Percentiles rank a stretch among this genome's conserved stretches.
Conservation (phyloP, 2,797 vertebrate genomes). For the Tiaroga cobitis region DNA sequence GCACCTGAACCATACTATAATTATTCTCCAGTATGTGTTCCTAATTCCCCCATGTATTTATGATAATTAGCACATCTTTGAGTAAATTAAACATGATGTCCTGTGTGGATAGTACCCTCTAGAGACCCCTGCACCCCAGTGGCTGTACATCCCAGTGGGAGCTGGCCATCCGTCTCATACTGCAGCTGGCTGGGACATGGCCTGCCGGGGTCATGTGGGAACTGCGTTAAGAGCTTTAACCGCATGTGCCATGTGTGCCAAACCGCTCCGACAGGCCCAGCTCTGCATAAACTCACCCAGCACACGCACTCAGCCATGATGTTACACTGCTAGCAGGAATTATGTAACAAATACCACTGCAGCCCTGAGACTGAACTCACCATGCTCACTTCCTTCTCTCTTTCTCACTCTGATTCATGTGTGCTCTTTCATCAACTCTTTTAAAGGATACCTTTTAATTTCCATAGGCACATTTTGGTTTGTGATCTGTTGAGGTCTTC, state of each 20-base stretch:
- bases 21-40: constrained; percentile 25
- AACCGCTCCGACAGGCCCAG: constrained; percentile 8
- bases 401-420: background rate
- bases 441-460: constrained; percentile 11
- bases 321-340: constrained; percentile 29
- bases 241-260: background rate
- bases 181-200: constrained; percentile 27
- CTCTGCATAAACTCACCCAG: constrained; percentile 28
- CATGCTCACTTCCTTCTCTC: background rate
- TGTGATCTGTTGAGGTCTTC: background rate
- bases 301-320: constrained; percentile 33
- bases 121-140: constrained; percentile 17
- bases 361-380: background rate
- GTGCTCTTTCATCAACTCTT: background rate
- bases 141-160: background rate
- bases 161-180: constrained; percentile 18
- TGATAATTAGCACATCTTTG: constrained; percentile 42
- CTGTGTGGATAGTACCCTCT: constrained; percentile 27
- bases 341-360: constrained; percentile 37
- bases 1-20: constrained; percentile 28
- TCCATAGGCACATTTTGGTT: background rate
- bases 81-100: constrained; percentile 49
- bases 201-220: constrained; percentile 1
- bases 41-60: constrained; percentile 19
- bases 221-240: constrained; percentile 16